Conservation (phyloP, 2,113 vertebrate genomes). For the Halcyon senegalensis region DNA sequence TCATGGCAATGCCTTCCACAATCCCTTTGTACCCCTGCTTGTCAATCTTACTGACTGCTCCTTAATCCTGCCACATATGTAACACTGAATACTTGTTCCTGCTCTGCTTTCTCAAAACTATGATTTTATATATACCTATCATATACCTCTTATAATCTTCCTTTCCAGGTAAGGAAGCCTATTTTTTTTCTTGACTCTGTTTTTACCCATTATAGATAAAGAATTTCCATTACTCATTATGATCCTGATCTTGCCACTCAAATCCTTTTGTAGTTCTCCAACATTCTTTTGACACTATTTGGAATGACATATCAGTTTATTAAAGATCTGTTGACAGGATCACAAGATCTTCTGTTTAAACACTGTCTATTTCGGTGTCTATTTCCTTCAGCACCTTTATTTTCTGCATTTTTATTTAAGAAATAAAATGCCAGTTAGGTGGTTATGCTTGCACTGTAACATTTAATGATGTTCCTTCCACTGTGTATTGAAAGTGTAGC, state of each 20-base stretch:
- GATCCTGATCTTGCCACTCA: background rate
- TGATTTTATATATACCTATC: background rate
- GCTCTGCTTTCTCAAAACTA: background rate
- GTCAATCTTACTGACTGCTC: background rate
- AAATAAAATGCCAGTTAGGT: background rate
- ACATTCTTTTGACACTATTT: background rate
- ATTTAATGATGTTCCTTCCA: background rate
- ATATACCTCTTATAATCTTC: background rate
- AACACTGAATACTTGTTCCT: background rate
- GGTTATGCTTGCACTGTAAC: background rate
- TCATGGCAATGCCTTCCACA: background rate
- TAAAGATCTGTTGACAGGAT: background rate
- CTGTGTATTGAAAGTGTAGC: background rate
- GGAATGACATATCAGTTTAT: background rate
- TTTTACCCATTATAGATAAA: background rate
- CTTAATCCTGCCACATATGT: background rate
- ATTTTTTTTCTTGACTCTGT: background rate
- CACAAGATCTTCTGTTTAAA: background rate
- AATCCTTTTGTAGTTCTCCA: background rate
- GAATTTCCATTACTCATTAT: background rate
- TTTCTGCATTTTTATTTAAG: background rate
- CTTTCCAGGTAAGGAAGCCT: background rate
- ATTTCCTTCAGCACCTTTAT: background rate
- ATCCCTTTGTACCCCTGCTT: background rate
- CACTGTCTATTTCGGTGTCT: background rate